These are phyloP conservation scores for Folsomia manolachei DNA, from an alignment of 2,888 invertebrate genomes.

Conservation along the genomic window DNA sequence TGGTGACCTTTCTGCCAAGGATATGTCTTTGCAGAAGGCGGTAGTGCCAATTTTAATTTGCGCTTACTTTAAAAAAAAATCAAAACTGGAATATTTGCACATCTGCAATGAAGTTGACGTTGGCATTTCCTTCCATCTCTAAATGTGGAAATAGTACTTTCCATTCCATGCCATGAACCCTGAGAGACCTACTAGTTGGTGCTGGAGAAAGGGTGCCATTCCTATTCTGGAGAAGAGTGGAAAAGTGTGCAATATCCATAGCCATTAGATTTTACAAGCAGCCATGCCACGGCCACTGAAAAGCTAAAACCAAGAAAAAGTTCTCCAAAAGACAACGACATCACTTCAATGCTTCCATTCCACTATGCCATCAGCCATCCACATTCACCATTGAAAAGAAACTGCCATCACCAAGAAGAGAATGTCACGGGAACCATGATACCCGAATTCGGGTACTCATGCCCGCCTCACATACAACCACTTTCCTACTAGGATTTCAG, in stretches of 20 bases:
- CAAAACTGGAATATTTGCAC: too few species aligned
- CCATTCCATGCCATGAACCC: too few species aligned
- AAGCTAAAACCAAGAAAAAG: too few species aligned
- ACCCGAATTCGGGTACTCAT: conserved; percentile 30
- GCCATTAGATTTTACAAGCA: conserved; percentile 41
- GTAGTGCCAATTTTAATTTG: too few species aligned
- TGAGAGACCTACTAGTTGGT: background rate
- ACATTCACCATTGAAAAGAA: background rate
- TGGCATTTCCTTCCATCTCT: too few species aligned
- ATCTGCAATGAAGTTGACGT: too few species aligned
- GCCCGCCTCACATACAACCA: conserved; percentile 18
- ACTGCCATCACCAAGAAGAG: background rate
- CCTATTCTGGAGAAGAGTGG: background rate
- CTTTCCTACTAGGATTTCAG: background rate
- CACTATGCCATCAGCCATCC: background rate
- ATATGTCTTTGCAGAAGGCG: too few species aligned
- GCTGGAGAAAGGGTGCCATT: background rate
- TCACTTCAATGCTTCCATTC: background rate
- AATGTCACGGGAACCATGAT: background rate
- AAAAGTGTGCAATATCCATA: conserved; percentile 33
- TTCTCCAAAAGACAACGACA: conserved; percentile 17
- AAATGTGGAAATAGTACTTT: too few species aligned
- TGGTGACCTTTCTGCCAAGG: too few species aligned
- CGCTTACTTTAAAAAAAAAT: too few species aligned
- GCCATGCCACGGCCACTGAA: background rate